A percentile compares a stretch with the other conserved stretches of the same genome.
These are phyloP conservation scores for Trachops cirrhosus DNA, from an alignment of 2,797 vertebrate species.

Conservation along the genomic window DNA sequence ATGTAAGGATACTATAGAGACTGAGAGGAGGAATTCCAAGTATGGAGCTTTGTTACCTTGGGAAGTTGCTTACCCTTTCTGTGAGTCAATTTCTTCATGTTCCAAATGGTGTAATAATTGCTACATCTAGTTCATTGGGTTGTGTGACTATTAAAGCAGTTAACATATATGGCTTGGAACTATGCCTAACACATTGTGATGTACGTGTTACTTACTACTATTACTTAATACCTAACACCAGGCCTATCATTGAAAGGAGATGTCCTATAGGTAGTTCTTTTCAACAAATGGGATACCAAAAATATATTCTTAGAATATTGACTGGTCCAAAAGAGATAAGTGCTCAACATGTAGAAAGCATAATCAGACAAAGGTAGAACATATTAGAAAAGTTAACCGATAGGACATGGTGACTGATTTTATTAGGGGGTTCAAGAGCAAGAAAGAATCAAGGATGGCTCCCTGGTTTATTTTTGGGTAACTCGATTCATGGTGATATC, in stretches of 20 bases:
- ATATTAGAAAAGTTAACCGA: background rate
- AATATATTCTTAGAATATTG: background rate
- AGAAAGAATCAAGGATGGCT: background rate
- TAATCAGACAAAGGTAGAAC: background rate
- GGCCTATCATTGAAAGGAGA: background rate
- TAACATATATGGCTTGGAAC: background rate
- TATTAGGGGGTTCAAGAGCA: background rate
- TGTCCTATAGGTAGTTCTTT: background rate
- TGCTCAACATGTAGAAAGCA: background rate
- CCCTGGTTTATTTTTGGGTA: background rate
- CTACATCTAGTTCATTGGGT: background rate
- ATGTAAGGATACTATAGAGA: background rate
- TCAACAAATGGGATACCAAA: background rate
- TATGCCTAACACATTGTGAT: background rate
- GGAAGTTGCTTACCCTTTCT: conserved; percentile 11
- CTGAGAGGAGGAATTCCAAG: background rate
- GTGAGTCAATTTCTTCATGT: background rate
- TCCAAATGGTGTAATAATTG: background rate
- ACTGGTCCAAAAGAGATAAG: background rate
- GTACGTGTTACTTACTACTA: background rate
- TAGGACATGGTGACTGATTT: background rate
- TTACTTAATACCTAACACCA: background rate
- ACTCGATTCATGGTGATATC: background rate
- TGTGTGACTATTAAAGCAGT: background rate
- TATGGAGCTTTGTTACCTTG: background rate